Evolutionary conservation across 2,797 vertebrate species (phyloP).

Genomic region (Dipus sagitta): DNA sequence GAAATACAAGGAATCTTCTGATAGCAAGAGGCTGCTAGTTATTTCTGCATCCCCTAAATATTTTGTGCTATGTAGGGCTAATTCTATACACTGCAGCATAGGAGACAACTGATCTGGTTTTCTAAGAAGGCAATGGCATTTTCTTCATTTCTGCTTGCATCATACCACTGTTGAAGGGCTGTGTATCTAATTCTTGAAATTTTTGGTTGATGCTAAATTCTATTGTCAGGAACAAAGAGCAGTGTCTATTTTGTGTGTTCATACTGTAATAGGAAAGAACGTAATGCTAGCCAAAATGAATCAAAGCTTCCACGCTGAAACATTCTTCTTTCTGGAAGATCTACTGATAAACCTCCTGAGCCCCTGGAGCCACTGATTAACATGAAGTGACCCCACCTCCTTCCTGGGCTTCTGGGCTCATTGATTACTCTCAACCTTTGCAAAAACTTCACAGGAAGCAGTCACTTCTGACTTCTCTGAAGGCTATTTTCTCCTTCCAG

Average conservation of each 20-base stretch:
- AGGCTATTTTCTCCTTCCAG: slow-evolving; percentile 17
- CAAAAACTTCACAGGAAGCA: slow-evolving; percentile 16
- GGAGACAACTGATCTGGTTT: slow-evolving; percentile 35
- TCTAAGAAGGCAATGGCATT: not conserved
- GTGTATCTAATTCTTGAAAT: not conserved
- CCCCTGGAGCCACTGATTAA: not conserved
- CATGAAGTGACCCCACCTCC: not conserved
- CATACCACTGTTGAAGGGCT: not conserved
- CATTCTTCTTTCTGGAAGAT: slow-evolving; percentile 37
- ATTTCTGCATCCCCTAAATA: not conserved
- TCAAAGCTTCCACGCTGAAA: slow-evolving; percentile 13
- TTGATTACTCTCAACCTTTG: slow-evolving; percentile 9
- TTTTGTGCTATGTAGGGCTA: not conserved
- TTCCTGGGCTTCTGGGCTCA: slow-evolving; percentile 56
- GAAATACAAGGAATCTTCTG: not conserved
- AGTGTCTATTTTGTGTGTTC: slow-evolving; percentile 16
- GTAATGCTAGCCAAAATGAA: slow-evolving; percentile 39
- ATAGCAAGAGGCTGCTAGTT: not conserved
- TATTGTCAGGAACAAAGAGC: not conserved
- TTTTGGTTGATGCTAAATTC: slow-evolving; percentile 24
- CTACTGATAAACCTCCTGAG: not conserved
- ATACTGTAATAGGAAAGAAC: slow-evolving; percentile 12
- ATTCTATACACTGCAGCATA: not conserved
- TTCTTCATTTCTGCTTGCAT: not conserved
- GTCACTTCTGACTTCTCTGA: not conserved